Conservation (phyloP, 2,797 vertebrate species). For the Kryptopterus vitreolus region DNA sequence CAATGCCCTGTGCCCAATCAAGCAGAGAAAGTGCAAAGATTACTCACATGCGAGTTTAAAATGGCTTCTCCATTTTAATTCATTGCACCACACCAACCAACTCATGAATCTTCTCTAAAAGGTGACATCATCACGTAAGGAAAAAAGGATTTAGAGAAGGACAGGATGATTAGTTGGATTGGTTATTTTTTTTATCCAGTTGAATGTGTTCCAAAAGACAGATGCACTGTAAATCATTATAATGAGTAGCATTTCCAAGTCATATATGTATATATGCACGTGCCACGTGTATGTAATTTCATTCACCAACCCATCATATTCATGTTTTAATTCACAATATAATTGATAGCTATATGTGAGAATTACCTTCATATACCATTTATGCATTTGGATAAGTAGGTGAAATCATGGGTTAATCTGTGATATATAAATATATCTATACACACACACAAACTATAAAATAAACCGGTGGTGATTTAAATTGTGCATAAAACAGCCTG, state of each 20-base stretch:
- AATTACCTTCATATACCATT: background rate
- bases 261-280: too few relatives aligned
- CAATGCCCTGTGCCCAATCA: background rate
- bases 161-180: background rate
- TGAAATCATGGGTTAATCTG: too few relatives aligned
- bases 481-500: too few relatives aligned
- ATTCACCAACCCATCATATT: background rate
- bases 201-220: background rate
- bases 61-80: constrained; percentile 25
- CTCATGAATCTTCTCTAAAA: constrained; percentile 28
- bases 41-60: background rate
- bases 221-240: constrained; percentile 3
- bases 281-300: background rate
- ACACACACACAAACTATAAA: too few relatives aligned
- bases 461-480: too few relatives aligned
- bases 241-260: background rate
- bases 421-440: too few relatives aligned
- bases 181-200: constrained; percentile 3
- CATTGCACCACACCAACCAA: background rate
- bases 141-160: too few relatives aligned
- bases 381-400: too few relatives aligned
- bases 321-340: background rate
- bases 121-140: background rate
- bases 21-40: background rate
- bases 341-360: background rate